phyloP scores from a whole-genome alignment of 2,888 invertebrate species.

The Caenorhabditis doughertyi region DNA sequence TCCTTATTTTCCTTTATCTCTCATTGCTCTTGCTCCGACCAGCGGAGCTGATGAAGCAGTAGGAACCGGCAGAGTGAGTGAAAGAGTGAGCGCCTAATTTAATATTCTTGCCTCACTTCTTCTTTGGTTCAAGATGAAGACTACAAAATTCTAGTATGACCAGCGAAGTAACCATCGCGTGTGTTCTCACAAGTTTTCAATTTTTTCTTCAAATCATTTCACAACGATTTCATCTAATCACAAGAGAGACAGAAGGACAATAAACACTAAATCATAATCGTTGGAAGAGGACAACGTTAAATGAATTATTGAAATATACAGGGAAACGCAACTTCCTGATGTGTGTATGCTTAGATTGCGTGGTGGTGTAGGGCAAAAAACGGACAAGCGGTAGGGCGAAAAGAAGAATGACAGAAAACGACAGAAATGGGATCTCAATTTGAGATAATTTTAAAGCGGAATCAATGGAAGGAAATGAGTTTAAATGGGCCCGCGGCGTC shows the following conservation, averaged over 20 bases:
- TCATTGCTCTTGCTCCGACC: neutral
- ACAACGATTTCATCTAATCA: slow-evolving; percentile 56
- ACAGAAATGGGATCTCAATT: slow-evolving; percentile 36
- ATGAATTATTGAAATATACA: slow-evolving; percentile 15
- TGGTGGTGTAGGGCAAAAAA: slow-evolving; percentile 20
- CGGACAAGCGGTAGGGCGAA: slow-evolving; percentile 4
- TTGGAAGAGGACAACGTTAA: neutral
- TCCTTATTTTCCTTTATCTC: slow-evolving; percentile 7
- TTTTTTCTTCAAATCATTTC: neutral
- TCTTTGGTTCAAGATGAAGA: neutral
- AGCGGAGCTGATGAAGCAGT: neutral
- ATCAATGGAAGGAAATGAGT: too few relatives aligned
- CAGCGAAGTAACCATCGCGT: neutral
- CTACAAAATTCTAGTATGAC: slow-evolving; percentile 18
- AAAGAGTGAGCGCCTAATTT: slow-evolving; percentile 41
- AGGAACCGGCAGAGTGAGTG: neutral
- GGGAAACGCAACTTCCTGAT: slow-evolving; percentile 12
- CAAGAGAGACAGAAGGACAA: slow-evolving; percentile 10
- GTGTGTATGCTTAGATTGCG: slow-evolving; percentile 25
- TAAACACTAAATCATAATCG: slow-evolving; percentile 31
- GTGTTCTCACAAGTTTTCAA: neutral
- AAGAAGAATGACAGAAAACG: neutral
- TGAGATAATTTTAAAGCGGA: slow-evolving; percentile 36
- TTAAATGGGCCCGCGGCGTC: slow-evolving; percentile 68
- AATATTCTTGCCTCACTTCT: slow-evolving; percentile 41